Conservation (phyloP, 2,888 invertebrate genomes). For the Parthenolecanium corni region DNA sequence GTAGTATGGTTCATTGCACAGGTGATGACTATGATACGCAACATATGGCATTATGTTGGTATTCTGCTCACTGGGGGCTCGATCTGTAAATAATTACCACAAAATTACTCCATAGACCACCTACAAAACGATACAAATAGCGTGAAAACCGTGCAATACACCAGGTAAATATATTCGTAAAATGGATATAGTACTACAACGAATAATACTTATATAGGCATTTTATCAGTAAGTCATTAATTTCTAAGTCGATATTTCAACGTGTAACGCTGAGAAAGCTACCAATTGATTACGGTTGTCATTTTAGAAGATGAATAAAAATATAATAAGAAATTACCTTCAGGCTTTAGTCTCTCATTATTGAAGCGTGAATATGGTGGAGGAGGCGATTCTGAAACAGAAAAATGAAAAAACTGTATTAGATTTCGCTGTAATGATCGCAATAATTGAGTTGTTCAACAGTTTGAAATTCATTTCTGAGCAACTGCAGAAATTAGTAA, state of each 20-base stretch:
- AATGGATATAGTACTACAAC: no score
- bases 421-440: background rate
- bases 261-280: no score
- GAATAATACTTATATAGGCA: no score
- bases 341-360: constrained; percentile 53
- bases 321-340: constrained; percentile 64
- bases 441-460: no score
- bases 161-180: no score
- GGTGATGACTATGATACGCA: background rate
- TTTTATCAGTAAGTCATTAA: no score
- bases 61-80: constrained; percentile 51
- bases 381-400: constrained; percentile 66
- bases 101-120: background rate
- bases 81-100: constrained; percentile 44
- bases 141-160: no score
- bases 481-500: no score
- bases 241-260: no score
- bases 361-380: constrained; percentile 69
- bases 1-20: background rate
- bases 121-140: background rate
- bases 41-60: constrained; percentile 39
- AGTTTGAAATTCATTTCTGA: no score
- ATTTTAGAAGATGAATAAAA: no score
- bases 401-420: constrained; percentile 32
- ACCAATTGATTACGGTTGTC: no score